phyloP scores from a whole-genome alignment of 2,797 vertebrate species.

The Sebastolobus alascanus region DNA sequence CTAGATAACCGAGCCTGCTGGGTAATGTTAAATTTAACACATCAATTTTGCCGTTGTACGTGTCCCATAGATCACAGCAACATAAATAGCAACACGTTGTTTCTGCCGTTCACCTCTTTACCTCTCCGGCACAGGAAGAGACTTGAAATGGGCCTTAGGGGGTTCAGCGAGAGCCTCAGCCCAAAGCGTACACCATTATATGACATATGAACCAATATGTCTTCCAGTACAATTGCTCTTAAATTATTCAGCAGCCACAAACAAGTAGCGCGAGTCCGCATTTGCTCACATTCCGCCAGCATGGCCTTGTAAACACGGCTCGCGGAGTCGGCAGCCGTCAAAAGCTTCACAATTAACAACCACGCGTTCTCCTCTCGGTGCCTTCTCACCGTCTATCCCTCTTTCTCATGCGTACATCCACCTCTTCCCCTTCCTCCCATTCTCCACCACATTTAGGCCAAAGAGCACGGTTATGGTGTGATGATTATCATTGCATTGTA shows the following conservation, averaged over 20 bases:
- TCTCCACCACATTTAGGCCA: background rate
- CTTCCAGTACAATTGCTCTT: constrained; percentile 69
- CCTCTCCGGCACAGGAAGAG: constrained; percentile 17
- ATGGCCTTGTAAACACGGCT: constrained; percentile 54
- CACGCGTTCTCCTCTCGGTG: background rate
- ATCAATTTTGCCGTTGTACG: constrained; percentile 15
- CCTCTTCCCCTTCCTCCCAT: background rate
- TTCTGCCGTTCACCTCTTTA: constrained; percentile 20
- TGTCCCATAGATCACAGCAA: constrained; percentile 22
- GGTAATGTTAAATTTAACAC: constrained; percentile 19
- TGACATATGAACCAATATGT: constrained; percentile 69
- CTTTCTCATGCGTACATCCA: background rate
- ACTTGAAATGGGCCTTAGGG: constrained; percentile 43
- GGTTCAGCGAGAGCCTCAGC: constrained; percentile 49
- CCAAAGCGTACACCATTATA: constrained; percentile 35
- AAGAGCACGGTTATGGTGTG: background rate
- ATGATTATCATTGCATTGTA: background rate
- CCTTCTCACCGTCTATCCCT: constrained; percentile 4
- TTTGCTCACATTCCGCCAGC: constrained; percentile 79
- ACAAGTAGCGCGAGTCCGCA: constrained; percentile 52
- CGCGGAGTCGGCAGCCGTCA: constrained; percentile 76
- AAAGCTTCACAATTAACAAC: constrained; percentile 77
- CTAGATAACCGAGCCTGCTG: constrained; percentile 10
- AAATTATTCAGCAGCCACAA: constrained; percentile 82
- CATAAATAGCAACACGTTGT: constrained; percentile 39